Percentiles rank a stretch among this genome's conserved stretches.
phyloP scores from a whole-genome alignment of 2,113 vertebrate genomes.

The Eurypyga helias region DNA sequence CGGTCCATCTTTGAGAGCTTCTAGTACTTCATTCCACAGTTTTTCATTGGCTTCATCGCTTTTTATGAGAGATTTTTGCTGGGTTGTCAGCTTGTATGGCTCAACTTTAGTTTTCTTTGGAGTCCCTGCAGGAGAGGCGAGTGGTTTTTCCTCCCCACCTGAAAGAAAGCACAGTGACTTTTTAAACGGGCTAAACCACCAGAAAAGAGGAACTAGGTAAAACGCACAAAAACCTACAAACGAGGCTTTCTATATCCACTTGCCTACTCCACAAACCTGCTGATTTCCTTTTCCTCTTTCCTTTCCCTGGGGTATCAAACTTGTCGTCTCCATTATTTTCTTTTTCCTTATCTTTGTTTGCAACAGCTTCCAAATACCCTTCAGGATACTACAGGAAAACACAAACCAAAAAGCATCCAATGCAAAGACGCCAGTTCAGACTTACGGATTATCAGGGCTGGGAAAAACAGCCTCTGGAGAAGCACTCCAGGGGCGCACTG shows the following conservation, averaged over 20 bases:
- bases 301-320: conserved; percentile 76
- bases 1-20: conserved; percentile 88
- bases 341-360: conserved; percentile 90
- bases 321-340: conserved; percentile 79
- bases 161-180: background rate
- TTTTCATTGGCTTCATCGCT: conserved; percentile 89
- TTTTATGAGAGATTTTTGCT: conserved; percentile 88
- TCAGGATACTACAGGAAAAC: conserved; percentile 88
- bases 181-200: background rate
- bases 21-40: conserved; percentile 91
- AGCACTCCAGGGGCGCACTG: background rate
- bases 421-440: background rate
- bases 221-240: background rate
- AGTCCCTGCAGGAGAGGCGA: background rate
- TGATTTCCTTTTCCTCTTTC: conserved; percentile 90
- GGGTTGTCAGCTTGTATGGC: conserved; percentile 85
- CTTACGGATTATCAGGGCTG: background rate
- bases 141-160: background rate
- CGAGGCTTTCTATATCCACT: background rate
- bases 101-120: conserved; percentile 92
- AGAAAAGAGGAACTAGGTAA: background rate
- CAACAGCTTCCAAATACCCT: conserved; percentile 89
- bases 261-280: conserved; percentile 67
- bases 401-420: background rate
- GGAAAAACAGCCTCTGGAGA: background rate